Evolutionary conservation across 1,140 invertebrate genomes (phyloP).

Genomic region (Adoxophyes honmai): DNA sequence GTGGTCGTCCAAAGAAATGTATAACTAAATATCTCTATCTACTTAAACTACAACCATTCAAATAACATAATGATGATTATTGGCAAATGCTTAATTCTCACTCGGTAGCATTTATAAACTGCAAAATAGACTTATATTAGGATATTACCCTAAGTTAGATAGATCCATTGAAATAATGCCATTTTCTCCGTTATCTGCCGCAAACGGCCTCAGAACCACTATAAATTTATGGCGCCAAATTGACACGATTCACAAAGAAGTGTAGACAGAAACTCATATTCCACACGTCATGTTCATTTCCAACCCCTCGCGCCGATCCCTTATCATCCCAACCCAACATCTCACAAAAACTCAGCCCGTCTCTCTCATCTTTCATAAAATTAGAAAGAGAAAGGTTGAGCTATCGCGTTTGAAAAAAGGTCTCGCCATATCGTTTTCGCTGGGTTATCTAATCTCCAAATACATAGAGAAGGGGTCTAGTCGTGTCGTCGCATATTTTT

Average conservation of each 20-base stretch:
- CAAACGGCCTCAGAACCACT: no score
- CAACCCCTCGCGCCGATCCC: neutral
- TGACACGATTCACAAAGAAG: neutral
- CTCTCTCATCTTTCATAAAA: neutral
- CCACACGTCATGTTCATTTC: constrained; percentile 1
- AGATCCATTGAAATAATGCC: no score
- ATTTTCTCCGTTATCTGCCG: no score
- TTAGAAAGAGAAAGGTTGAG: neutral
- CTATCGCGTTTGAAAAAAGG: constrained; percentile 21
- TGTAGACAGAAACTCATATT: constrained; percentile 11
- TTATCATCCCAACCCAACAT: neutral
- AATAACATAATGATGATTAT: no score
- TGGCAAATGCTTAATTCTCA: no score
- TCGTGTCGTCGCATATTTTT: constrained; percentile 49
- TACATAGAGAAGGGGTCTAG: constrained; percentile 27
- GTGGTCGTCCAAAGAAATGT: no score
- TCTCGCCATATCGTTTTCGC: constrained; percentile 18
- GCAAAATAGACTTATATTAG: no score
- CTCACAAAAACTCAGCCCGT: neutral
- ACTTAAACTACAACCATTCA: no score
- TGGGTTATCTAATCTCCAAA: constrained; percentile 36
- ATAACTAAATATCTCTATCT: no score
- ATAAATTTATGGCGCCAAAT: neutral
- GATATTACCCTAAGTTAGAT: no score
- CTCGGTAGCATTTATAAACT: no score